These are phyloP conservation scores for Coendou prehensilis DNA, from an alignment of 2,797 vertebrate species.

Conservation along the genomic window DNA sequence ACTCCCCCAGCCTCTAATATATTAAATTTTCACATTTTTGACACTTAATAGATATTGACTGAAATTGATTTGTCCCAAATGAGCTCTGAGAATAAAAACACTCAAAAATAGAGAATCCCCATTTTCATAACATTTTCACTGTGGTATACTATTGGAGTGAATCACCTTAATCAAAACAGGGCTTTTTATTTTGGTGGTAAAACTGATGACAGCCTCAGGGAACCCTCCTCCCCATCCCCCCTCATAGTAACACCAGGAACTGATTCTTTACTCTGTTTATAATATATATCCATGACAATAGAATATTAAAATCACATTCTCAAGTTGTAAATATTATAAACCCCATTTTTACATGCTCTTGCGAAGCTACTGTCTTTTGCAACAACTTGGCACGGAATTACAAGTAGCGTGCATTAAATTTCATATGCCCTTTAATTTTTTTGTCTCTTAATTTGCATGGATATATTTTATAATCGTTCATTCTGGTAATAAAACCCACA, in stretches of 20 bases:
- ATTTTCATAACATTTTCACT: constrained; percentile 48
- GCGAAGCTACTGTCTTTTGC: constrained; percentile 39
- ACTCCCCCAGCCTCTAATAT: constrained; percentile 3
- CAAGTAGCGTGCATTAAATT: constrained; percentile 70
- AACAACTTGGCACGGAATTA: constrained; percentile 70
- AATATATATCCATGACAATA: constrained; percentile 31
- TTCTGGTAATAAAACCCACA: constrained; percentile 86
- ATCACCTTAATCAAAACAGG: constrained; percentile 49
- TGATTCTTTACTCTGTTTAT: constrained; percentile 66
- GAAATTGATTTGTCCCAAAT: constrained; percentile 61
- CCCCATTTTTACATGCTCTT: constrained; percentile 44
- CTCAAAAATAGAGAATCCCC: constrained; percentile 34
- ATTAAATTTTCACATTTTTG: constrained; percentile 60
- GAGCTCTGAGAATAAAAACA: constrained; percentile 62
- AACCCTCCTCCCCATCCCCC: background rate
- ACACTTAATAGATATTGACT: constrained; percentile 62
- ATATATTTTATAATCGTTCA: constrained; percentile 84
- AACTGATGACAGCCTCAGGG: constrained; percentile 29
- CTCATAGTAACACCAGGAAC: constrained; percentile 53
- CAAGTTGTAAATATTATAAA: constrained; percentile 69
- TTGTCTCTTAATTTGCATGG: constrained; percentile 83
- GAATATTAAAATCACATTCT: constrained; percentile 74
- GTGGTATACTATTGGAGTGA: background rate
- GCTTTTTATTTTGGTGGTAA: constrained; percentile 55
- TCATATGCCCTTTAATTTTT: constrained; percentile 80